A percentile compares a stretch with the other conserved stretches of the same genome.
Evolutionary conservation across 53 echinoderm and acorn worm species (phyloP).

Genomic region (Hippasteria phrygiana): DNA sequence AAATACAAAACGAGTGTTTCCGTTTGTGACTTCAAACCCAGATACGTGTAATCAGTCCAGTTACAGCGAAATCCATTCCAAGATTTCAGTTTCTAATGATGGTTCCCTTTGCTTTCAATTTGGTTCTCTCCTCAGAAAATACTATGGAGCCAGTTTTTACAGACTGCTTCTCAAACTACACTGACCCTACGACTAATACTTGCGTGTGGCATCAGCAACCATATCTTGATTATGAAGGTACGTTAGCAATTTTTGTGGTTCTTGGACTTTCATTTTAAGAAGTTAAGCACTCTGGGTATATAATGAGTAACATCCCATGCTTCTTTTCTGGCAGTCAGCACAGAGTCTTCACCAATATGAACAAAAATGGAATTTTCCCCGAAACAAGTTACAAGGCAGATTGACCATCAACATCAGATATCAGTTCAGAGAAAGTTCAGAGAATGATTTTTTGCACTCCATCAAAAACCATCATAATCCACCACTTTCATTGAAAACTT

Average conservation of each 20-base stretch:
- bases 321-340: no score
- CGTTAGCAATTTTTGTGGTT: background rate
- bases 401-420: no score
- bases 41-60: background rate
- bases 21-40: background rate
- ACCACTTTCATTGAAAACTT: background rate
- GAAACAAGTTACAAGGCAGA: no score
- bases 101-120: background rate
- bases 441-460: no score
- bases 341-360: no score
- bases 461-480: no score
- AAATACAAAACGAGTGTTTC: background rate
- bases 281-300: no score
- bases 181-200: no score
- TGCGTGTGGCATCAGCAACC: slow-evolving; percentile 38
- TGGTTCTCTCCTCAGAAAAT: background rate
- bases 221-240: slow-evolving; percentile 41
- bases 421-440: no score
- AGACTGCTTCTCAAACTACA: slow-evolving; percentile 7
- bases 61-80: background rate
- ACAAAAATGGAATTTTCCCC: no score
- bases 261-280: no score
- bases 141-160: slow-evolving; percentile 28
- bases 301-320: no score
- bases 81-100: background rate